Conservation (phyloP, 2,888 invertebrate species). For the Cantharis rufa region DNA sequence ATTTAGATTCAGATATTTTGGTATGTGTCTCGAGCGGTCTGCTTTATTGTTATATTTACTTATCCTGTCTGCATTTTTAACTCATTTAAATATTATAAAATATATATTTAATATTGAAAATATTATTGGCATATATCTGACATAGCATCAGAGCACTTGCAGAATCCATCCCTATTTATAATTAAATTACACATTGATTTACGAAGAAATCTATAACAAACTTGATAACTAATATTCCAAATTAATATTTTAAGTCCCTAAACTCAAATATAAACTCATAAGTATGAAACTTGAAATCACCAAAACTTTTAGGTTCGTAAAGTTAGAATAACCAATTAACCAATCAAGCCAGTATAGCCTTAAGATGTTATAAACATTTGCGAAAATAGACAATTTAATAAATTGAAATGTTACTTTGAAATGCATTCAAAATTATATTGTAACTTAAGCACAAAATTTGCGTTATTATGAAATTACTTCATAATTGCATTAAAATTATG, state of each 20-base stretch:
- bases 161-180: not conserved
- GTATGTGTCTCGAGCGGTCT: no score
- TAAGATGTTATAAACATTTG: not conserved
- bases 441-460: not conserved
- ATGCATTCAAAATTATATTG: not conserved
- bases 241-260: not conserved
- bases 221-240: not conserved
- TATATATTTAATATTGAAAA: not conserved
- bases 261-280: not conserved
- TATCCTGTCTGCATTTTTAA: not conserved
- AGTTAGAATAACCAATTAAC: not conserved
- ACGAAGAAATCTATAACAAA: not conserved
- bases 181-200: not conserved
- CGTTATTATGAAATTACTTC: not conserved
- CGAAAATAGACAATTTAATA: not conserved
- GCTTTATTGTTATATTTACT: no score
- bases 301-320: not conserved
- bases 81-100: no score
- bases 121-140: not conserved
- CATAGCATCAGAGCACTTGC: not conserved
- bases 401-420: not conserved
- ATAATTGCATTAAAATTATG: not conserved
- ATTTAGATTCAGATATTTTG: no score
- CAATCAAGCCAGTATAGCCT: not conserved
- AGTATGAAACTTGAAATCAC: not conserved